A percentile compares a stretch with the other conserved stretches of the same genome.
Conservation (phyloP, 2,113 vertebrate species). For the Lycaon pictus region DNA sequence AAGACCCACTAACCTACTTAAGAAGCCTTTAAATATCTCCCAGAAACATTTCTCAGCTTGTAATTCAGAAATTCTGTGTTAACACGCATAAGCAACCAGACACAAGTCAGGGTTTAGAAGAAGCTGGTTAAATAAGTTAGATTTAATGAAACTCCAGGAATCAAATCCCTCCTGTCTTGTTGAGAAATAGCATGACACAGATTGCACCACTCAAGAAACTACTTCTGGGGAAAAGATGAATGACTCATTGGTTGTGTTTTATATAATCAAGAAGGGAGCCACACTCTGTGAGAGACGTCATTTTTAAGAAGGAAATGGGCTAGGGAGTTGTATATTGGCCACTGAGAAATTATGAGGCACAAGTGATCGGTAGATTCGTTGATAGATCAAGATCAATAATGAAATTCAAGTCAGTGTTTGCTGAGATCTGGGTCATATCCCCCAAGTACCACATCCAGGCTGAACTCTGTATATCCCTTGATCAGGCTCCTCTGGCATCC, state of each 20-base stretch:
- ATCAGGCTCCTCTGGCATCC: background rate
- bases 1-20: constrained; percentile 60
- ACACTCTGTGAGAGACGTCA: background rate
- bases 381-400: background rate
- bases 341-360: background rate
- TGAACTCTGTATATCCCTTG: accelerated
- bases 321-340: background rate
- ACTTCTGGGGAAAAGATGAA: background rate
- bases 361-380: background rate
- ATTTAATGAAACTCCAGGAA: constrained; percentile 29
- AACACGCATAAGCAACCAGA: constrained; percentile 33
- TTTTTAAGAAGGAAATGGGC: background rate
- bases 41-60: constrained; percentile 34
- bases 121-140: background rate
- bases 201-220: background rate
- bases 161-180: background rate
- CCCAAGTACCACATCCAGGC: accelerated
- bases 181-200: background rate
- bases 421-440: background rate
- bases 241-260: background rate
- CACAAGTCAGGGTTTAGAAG: constrained; percentile 51
- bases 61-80: constrained; percentile 43
- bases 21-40: constrained; percentile 55
- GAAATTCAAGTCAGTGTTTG: background rate
- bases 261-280: background rate